A percentile compares a stretch with the other conserved stretches of the same genome.
Evolutionary conservation across 2,113 vertebrate genomes (phyloP).

Genomic region (Melanostigma gelatinosum): DNA sequence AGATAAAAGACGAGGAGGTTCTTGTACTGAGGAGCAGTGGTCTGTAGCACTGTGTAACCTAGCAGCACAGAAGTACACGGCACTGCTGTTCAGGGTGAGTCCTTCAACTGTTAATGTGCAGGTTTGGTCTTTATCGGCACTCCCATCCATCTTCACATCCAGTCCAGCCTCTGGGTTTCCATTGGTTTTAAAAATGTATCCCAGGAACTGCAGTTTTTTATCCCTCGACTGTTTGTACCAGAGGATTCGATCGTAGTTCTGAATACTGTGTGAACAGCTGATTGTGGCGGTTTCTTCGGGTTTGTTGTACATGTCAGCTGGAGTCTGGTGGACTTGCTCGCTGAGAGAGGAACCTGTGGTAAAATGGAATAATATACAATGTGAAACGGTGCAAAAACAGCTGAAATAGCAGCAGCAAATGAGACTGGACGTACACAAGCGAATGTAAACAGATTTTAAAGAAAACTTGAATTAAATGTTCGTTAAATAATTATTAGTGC

Average conservation of each 20-base stretch:
- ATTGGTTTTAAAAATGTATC: fast-evolving
- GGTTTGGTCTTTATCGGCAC: not conserved
- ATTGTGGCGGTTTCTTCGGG: slow-evolving; percentile 19
- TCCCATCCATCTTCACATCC: not conserved
- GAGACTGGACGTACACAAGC: not conserved
- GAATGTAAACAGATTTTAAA: not conserved
- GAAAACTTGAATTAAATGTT: not conserved
- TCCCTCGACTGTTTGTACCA: slow-evolving; percentile 58
- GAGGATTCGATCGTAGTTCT: slow-evolving; percentile 18
- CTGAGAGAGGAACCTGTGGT: slow-evolving; percentile 25
- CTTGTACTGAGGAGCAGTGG: slow-evolving; percentile 36
- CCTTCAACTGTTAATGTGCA: slow-evolving; percentile 17
- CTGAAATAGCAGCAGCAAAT: not conserved
- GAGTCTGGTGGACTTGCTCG: slow-evolving; percentile 37
- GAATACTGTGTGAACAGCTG: slow-evolving; percentile 49
- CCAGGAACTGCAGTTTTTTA: not conserved
- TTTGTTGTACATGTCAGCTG: slow-evolving; percentile 12
- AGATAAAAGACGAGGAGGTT: slow-evolving; percentile 20
- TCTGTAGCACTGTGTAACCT: slow-evolving; percentile 43
- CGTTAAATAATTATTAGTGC: no score
- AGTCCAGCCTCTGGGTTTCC: not conserved
- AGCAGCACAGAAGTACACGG: slow-evolving; percentile 60
- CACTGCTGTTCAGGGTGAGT: slow-evolving; percentile 21
- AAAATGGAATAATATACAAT: not conserved
- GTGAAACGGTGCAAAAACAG: not conserved